These are phyloP conservation scores for Heteronetta atricapilla DNA, from an alignment of 2,113 vertebrate genomes.

Conservation along the genomic window DNA sequence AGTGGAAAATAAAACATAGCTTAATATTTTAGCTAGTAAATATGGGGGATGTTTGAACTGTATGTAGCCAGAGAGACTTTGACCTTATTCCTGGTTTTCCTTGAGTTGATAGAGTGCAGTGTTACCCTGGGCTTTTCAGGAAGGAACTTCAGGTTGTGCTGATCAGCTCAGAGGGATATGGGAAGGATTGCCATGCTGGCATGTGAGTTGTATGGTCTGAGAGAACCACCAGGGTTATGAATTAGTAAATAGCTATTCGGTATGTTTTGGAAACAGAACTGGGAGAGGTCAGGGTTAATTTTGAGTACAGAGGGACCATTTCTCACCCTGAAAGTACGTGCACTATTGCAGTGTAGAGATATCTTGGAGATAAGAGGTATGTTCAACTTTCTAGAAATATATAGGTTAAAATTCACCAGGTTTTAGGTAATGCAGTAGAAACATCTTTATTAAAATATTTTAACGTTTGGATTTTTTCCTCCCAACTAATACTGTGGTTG, in stretches of 20 bases:
- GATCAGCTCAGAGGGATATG: neutral
- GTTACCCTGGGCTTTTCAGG: constrained; percentile 2
- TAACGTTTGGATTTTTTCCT: neutral
- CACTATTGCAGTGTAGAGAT: neutral
- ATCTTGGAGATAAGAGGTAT: neutral
- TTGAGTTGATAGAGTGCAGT: neutral
- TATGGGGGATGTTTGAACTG: constrained; percentile 1
- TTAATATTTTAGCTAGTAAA: neutral
- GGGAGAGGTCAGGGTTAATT: neutral
- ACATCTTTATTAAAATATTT: neutral
- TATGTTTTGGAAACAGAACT: neutral
- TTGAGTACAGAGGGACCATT: neutral
- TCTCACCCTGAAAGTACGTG: neutral
- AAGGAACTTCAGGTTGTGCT: constrained; percentile 5
- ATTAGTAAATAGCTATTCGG: neutral
- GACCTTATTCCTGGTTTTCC: neutral
- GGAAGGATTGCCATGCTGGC: neutral
- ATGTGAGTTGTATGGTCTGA: neutral
- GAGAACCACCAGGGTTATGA: neutral
- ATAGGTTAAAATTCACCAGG: neutral
- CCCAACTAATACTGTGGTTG: neutral
- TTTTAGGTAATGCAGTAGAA: neutral
- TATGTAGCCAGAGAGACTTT: constrained; percentile 24
- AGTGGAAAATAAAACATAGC: neutral
- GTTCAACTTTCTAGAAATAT: neutral